Conservation (phyloP, 1,140 invertebrate species). For the Cydia fagiglandana region DNA sequence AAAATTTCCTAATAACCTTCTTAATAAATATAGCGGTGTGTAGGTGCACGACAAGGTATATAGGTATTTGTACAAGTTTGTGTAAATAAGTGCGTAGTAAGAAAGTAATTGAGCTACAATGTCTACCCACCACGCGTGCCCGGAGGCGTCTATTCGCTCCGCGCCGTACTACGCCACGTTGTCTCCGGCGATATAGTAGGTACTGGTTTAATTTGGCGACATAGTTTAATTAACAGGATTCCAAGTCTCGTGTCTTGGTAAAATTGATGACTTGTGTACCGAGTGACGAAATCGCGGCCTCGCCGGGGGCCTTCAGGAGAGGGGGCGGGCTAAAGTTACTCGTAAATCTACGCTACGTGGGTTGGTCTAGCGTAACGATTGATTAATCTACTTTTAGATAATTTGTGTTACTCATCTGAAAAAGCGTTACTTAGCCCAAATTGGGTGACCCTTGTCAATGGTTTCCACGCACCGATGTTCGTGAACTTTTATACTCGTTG, state of each 20-base stretch:
- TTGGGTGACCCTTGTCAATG: constrained; percentile 30
- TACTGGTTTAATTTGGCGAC: constrained; percentile 64
- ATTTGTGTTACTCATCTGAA: constrained; percentile 50
- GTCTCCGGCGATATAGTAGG: constrained; percentile 33
- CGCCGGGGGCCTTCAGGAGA: constrained; percentile 33
- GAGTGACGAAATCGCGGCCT: constrained; percentile 33
- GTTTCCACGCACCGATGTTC: constrained; percentile 7
- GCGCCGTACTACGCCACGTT: constrained; percentile 45
- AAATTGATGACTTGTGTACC: constrained; percentile 74
- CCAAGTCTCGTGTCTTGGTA: constrained; percentile 65
- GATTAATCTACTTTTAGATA: constrained; percentile 65
- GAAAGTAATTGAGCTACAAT: constrained; percentile 11
- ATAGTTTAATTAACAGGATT: constrained; percentile 76
- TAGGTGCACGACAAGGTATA: too few relatives aligned
- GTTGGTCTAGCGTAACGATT: constrained; percentile 50
- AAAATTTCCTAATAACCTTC: too few relatives aligned
- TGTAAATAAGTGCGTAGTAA: constrained; percentile 32
- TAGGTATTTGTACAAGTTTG: background rate
- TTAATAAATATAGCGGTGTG: too few relatives aligned
- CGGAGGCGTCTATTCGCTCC: constrained; percentile 36
- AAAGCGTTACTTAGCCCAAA: constrained; percentile 40
- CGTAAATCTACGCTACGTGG: constrained; percentile 66
- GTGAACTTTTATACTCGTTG: constrained; percentile 25
- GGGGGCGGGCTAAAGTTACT: constrained; percentile 44
- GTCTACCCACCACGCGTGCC: background rate